These are phyloP conservation scores for Parus major DNA, from an alignment of 2,113 vertebrate genomes.

Conservation along the genomic window DNA sequence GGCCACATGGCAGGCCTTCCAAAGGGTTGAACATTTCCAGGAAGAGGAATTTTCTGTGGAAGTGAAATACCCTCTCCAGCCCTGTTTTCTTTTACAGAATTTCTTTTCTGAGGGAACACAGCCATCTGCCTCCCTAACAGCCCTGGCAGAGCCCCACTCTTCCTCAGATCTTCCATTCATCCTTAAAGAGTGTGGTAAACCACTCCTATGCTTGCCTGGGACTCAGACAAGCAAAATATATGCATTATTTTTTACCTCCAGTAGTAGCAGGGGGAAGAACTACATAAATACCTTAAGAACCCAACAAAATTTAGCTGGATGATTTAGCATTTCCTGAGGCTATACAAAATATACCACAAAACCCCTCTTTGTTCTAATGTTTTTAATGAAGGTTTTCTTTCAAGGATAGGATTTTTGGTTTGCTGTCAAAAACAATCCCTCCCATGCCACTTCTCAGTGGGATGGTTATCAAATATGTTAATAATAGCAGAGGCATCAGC, in stretches of 20 bases:
- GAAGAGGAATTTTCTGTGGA: not conserved
- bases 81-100: slow-evolving; percentile 23
- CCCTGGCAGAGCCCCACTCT: not conserved
- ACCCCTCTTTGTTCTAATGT: not conserved
- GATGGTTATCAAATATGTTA: not conserved
- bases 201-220: slow-evolving; percentile 66
- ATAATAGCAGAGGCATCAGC: not conserved
- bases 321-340: not conserved
- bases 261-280: fast-evolving
- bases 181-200: slow-evolving; percentile 75
- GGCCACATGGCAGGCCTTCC: not conserved
- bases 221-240: slow-evolving; percentile 34
- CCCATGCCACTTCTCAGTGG: not conserved
- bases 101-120: slow-evolving; percentile 33
- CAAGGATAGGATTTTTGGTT: not conserved
- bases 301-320: not conserved
- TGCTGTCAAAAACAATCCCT: not conserved
- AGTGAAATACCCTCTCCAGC: not conserved
- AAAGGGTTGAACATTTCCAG: not conserved
- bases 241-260: not conserved
- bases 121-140: slow-evolving; percentile 71
- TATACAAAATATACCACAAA: not conserved
- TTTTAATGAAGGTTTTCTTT: not conserved
- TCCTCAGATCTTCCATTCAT: slow-evolving; percentile 65
- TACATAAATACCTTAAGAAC: not conserved